Base-by-base conservation (phyloP, 92 coral and sea anemone species). In the Palythoa grandis region DNA sequence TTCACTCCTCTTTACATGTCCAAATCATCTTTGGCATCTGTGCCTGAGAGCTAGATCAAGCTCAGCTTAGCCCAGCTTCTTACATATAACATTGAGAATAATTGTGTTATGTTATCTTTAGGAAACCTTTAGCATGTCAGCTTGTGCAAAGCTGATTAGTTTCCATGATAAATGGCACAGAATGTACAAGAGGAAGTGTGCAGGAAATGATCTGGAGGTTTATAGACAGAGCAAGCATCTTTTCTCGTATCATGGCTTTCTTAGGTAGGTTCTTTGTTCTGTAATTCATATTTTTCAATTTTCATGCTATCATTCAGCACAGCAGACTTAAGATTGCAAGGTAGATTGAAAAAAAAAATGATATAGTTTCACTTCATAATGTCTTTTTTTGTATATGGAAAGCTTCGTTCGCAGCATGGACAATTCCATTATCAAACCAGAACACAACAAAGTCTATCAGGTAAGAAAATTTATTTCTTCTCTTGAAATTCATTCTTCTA, bases 111-210 rank as follows among this genome's bases (percentile, higher is more conserved):
- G 22, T 57, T 53, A 77, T n/a, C 50, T 11, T 4, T 72, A 94
- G 98, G 95, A 94, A 72, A 76, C 91, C 2, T 87, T 94, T 61
- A 90, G 95, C 77, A 73, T 92, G 70, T 73, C 93, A 29, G 90
- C 92, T 52, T 94, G 98, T 83, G 91, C 95, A 3, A 86, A 87
- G 68, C 72, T 94, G 85, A 92, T 92, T 58, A 87, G 89, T 20
- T 74, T 88, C 86, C 98, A 94, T 20, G 98, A 94, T 91, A 94
- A 94, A 87, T 82, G 86, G 69, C 98, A 94, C 58, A 89, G 88
- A 77, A 94, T 92, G 95, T 92, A 86, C 94, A 94, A 94, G 66
- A 87, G 90, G 70, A 92, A 89, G 38, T 94, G 98, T 83, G 95
- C 98, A 25, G 98, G 95, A 16, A 89, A 89, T 70, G 89, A 92